Base-by-base conservation (phyloP, 2,113 vertebrate genomes). In the Anas platyrhynchos region DNA sequence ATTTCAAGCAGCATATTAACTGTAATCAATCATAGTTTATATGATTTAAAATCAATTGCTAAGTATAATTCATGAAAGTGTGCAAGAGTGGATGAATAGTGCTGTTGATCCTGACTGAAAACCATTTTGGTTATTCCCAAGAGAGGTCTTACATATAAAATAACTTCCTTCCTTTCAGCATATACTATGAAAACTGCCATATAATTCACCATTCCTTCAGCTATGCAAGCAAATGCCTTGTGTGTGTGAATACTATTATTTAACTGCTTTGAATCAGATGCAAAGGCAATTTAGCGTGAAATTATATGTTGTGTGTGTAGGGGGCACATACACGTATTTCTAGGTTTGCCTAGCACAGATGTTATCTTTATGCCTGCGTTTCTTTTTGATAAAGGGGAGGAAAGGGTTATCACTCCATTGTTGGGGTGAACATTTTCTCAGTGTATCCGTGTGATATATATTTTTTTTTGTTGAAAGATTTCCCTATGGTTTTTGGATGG, bases 31-130 rank as follows among this genome's bases (percentile, higher is more conserved):
- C 81, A 62, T 46, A 27, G 31, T 88, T 94, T 81, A 44, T 87
- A 38, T 81, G 59, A 74, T 92, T 94, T 95, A 69, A 95, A 96
- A 93, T 90, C 17, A 93, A 32, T 91, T 82, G 86, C 34, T 38
- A 94, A 91, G 50, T 73, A 50, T 71, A 92, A 95, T 71, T 88
- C 25, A 50, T 75, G 38, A 91, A 82, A 44, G 76, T 71, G 36
- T 89, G 34, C 52, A 71, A 36, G 83, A 88, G n/a, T 66, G 43
- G 52, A 85, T 88, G 79, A 91, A 34, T 87, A 62, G 52, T 83
- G 58, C 32, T 80, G 63, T 74, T 91, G 86, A 73, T 92, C 54
- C 80, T 92, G 65, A 50, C 52, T 86, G 67, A 95, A 94, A 69
- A 18, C 43, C 26, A 29, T 85, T 94, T 77, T 5, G 6, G 36